Conservation (phyloP, 2,888 invertebrate species). For the Synergus laeviventris region DNA sequence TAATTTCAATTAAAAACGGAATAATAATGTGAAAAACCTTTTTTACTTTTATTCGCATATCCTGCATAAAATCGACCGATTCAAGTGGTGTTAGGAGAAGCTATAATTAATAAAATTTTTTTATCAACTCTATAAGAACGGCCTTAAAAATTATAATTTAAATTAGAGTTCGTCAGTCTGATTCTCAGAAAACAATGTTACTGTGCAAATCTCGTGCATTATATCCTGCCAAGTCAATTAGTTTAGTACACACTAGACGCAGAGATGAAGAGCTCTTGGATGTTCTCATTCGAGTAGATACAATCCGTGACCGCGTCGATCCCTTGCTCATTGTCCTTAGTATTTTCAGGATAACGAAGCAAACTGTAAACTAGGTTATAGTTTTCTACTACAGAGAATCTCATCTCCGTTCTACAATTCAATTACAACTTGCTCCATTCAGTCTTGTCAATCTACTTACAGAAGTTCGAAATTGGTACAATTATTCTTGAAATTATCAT, state of each 20-base stretch:
- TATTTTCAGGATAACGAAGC: constrained; percentile 29
- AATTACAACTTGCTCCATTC: background rate
- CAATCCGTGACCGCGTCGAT: constrained; percentile 14
- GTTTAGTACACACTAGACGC: constrained; percentile 1
- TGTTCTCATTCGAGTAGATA: constrained; percentile 13
- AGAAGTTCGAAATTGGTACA: background rate
- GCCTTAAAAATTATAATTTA: background rate
- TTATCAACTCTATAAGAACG: too few relatives aligned
- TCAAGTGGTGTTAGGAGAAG: too few relatives aligned
- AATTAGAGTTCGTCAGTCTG: background rate
- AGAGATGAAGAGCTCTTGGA: background rate
- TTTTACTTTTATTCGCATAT: too few relatives aligned
- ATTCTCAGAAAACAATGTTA: constrained; percentile 6
- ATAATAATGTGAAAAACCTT: too few relatives aligned
- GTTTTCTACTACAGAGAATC: background rate
- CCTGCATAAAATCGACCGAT: too few relatives aligned
- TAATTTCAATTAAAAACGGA: too few relatives aligned
- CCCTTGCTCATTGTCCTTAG: constrained; percentile 25
- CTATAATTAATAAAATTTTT: too few relatives aligned
- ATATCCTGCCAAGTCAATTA: constrained; percentile 23
- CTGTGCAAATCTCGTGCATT: constrained; percentile 17
- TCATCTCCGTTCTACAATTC: background rate
- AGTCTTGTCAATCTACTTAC: background rate
- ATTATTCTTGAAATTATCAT: background rate
- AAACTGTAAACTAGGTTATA: constrained; percentile 8